Evolutionary conservation across 2,797 vertebrate genomes (phyloP).

Genomic region (Alcedo quadribrachys): DNA sequence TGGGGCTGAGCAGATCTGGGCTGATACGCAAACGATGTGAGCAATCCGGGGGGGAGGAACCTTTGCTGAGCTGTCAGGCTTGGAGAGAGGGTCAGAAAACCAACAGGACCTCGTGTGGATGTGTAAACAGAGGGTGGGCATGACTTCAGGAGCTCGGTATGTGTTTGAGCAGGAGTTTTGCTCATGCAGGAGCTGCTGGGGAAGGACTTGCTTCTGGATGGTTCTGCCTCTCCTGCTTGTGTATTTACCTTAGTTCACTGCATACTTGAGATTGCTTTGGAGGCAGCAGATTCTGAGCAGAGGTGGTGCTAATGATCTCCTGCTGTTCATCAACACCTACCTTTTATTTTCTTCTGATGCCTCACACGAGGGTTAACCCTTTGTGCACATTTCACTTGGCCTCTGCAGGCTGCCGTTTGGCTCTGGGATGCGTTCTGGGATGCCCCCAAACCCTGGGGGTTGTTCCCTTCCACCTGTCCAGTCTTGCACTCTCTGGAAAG

Average conservation of each 20-base stretch:
- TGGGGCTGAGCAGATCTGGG: not conserved
- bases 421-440: not conserved
- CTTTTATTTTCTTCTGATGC: not conserved
- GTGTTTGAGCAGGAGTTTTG: constrained; percentile 42
- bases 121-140: not conserved
- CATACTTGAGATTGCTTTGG: not conserved
- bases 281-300: not conserved
- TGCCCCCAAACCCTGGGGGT: not conserved
- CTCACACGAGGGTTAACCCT: not conserved
- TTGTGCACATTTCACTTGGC: not conserved
- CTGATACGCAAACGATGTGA: constrained; percentile 40
- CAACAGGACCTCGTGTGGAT: not conserved
- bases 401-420: not conserved
- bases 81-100: not conserved
- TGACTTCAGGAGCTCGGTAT: constrained; percentile 40
- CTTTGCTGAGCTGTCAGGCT: not conserved
- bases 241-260: not conserved
- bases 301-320: not conserved
- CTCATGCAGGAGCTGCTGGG: not conserved
- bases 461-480: not conserved
- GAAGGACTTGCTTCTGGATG: not conserved
- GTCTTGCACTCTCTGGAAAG: not conserved
- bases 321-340: not conserved
- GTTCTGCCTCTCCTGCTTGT: not conserved
- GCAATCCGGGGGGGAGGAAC: not conserved